Conservation (phyloP, 1,140 invertebrate genomes). For the Mycetomoellerius zeteki region DNA sequence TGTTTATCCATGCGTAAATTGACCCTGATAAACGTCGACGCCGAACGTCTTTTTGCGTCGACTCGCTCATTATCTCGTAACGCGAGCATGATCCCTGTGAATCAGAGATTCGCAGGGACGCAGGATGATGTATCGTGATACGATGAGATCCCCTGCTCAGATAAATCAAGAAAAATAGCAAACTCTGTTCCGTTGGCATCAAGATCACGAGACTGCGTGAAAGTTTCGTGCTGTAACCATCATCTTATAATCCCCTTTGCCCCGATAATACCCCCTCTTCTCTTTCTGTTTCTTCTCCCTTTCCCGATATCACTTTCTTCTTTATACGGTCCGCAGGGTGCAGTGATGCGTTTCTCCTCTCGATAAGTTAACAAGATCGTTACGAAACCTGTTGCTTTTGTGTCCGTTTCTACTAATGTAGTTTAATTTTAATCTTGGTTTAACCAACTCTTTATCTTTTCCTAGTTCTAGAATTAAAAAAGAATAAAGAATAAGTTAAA, state of each 20-base stretch:
- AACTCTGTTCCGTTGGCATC: conserved; percentile 16
- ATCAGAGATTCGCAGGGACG: conserved; percentile 5
- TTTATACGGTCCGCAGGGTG: conserved; percentile 26
- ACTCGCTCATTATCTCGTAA: conserved; percentile 16
- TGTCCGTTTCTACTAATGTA: too few relatives aligned
- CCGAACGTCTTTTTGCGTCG: background rate
- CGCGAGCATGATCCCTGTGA: background rate
- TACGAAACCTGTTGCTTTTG: conserved; percentile 4
- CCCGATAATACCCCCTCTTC: background rate
- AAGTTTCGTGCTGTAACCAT: conserved; percentile 50
- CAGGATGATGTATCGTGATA: background rate
- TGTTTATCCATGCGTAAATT: conserved; percentile 38
- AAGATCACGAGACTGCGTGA: conserved; percentile 63
- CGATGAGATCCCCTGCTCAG: background rate
- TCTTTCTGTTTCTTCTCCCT: conserved; percentile 18
- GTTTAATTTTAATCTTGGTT: too few relatives aligned
- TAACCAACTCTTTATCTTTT: too few relatives aligned
- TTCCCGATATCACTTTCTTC: conserved; percentile 37
- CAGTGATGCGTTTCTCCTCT: conserved; percentile 43
- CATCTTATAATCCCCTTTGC: conserved; percentile 19
- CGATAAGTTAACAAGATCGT: background rate
- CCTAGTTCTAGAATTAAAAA: too few relatives aligned
- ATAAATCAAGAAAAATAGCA: conserved; percentile 25
- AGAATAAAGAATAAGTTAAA: too few relatives aligned
- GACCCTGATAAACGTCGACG: background rate